phyloP scores from a whole-genome alignment of 2,888 invertebrate species.

The Aphidoletes aphidimyza region DNA sequence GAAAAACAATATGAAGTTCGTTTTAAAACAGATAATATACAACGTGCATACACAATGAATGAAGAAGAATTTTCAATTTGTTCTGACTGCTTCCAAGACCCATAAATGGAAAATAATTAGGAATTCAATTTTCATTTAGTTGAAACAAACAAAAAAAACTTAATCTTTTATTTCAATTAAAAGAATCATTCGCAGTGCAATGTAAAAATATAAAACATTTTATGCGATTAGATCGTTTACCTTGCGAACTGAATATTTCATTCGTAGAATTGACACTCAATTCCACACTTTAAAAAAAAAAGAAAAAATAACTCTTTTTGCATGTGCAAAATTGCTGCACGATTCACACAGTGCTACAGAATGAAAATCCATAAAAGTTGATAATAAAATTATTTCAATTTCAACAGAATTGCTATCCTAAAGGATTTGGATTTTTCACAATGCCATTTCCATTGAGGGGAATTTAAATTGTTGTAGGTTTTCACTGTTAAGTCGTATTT shows the following conservation, averaged over 20 bases:
- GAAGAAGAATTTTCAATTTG: not conserved
- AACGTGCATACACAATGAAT: not conserved
- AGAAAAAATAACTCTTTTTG: too few relatives aligned
- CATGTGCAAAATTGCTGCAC: too few relatives aligned
- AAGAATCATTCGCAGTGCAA: not conserved
- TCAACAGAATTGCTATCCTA: not conserved
- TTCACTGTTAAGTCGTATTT: not conserved
- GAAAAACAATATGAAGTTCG: not conserved
- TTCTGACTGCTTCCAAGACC: not conserved
- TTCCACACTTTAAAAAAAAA: too few relatives aligned
- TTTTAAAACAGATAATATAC: not conserved
- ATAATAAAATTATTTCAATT: not conserved
- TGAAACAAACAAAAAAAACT: not conserved
- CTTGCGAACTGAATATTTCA: too few relatives aligned
- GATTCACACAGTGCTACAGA: too few relatives aligned
- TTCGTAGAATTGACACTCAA: too few relatives aligned
- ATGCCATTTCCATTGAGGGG: not conserved
- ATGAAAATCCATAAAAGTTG: not conserved
- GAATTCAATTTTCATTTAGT: not conserved
- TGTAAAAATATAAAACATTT: not conserved
- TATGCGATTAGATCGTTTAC: not conserved
- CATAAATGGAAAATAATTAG: not conserved
- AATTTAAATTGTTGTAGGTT: not conserved
- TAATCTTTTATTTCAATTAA: conserved; percentile 2
- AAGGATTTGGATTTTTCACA: not conserved